Base-by-base conservation (phyloP, 2,797 vertebrate species). In the Amphiprion clarkii region DNA sequence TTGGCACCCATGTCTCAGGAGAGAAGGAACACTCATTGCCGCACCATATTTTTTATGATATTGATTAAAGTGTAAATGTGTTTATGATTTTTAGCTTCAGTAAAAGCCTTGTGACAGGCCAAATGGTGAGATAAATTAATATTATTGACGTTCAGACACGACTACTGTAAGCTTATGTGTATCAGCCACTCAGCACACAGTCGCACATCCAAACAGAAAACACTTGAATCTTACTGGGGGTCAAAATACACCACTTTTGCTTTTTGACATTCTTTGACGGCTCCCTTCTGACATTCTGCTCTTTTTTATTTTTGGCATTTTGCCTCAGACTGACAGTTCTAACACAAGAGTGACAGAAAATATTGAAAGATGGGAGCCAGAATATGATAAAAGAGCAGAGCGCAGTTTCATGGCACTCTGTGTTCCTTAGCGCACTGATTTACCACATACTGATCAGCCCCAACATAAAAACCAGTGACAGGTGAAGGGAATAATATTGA, bases 51-150 rank as follows among this genome's bases (percentile, higher is more conserved):
- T 92, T 89, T 74, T 23, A 65, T 27, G 36, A 82, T 91, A 93
- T 88, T 92, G 93, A 94, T 93, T 89, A 89, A 92, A 88, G 78
- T 84, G 84, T 94, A 88, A 90, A 92, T 87, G 83, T 88, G 89
- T 91, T 93, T 89, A 90, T 89, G 85, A 89, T 93, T 92, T 91
- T 93, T 88, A 88, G 83, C 87, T 86, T 88, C 84, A 85, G 87
- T 94, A 92, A 95, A 94, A 95, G 93, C 91, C 83, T 87, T 65
- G 76, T 91, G 93, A 93, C 91, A 88, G 88, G 87, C 88, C 88
- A 91, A 92, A 92, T 90, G 84, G 87, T 81, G 79, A 85, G 67
- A 91, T 93, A 85, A 88, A 89, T 93, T 84, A 85, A 88, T 67
- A 84, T 74, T 81, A 91, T 86, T 88, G 86, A 93, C 54, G 40